phyloP scores from a whole-genome alignment of 2,113 vertebrate genomes.

The Alligator mississippiensis region DNA sequence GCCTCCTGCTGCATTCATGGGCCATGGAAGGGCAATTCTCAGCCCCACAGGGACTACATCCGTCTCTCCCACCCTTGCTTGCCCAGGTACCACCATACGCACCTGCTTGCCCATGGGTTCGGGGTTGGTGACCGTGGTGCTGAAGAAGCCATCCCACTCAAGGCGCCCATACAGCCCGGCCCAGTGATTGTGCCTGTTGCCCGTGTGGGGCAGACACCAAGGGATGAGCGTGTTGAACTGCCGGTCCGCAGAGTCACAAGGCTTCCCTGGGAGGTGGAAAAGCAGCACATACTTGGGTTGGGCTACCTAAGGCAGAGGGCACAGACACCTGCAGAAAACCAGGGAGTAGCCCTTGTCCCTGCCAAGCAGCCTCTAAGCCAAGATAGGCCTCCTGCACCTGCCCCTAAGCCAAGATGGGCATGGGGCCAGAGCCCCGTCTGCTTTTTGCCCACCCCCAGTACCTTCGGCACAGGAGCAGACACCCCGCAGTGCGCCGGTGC shows the following conservation, averaged over 20 bases:
- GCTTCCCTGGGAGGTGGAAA: conserved; percentile 75
- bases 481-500: conserved; percentile 85
- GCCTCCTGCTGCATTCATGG: too few species aligned
- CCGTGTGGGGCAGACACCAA: conserved; percentile 97
- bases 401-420: too few species aligned
- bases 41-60: too few species aligned
- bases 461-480: conserved; percentile 94
- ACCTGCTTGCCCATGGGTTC: conserved; percentile 99
- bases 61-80: too few species aligned
- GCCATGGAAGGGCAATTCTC: too few species aligned
- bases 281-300: too few species aligned
- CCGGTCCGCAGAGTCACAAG: conserved; percentile 90
- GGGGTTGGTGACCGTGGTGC: conserved; percentile 96
- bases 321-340: too few species aligned
- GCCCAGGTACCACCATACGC: neutral
- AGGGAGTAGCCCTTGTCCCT: too few species aligned
- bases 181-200: conserved; percentile 98
- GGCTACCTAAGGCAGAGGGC: too few species aligned
- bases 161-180: conserved; percentile 93
- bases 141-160: conserved; percentile 98
- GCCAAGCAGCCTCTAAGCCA: too few species aligned
- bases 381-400: too few species aligned
- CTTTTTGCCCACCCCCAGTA: neutral
- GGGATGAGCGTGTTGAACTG: conserved; percentile 97
- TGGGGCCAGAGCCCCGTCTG: rapidly evolving